Percentiles rank a stretch among this genome's conserved stretches.
Evolutionary conservation across 2,113 vertebrate genomes (phyloP).

Genomic region (Columbina picui): DNA sequence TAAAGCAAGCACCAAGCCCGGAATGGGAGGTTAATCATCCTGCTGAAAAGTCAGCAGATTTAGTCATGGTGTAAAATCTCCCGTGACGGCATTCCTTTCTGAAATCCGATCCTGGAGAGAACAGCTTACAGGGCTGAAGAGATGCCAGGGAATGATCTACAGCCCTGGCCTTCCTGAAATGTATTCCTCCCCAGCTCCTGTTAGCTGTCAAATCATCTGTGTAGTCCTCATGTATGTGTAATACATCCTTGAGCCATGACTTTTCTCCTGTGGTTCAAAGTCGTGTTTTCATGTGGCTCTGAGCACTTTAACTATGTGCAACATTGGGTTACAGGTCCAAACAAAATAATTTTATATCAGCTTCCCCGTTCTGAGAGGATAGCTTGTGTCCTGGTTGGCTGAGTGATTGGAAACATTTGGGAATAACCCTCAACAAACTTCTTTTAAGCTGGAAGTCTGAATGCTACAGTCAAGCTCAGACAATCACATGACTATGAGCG

Average conservation of each 20-base stretch:
- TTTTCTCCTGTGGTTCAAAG: constrained; percentile 31
- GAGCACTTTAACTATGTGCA: background rate
- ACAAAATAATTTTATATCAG: background rate
- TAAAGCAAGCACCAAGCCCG: background rate
- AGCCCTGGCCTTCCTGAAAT: background rate
- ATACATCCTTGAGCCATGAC: constrained; percentile 55
- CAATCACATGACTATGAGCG: background rate
- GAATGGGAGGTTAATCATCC: background rate
- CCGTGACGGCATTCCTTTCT: constrained; percentile 4
- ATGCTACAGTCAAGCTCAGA: background rate
- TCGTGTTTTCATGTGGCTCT: background rate
- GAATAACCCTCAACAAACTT: background rate
- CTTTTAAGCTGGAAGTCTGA: background rate
- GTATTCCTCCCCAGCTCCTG: constrained; percentile 31
- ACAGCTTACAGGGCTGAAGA: constrained; percentile 6
- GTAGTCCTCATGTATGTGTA: background rate
- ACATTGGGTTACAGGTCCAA: background rate
- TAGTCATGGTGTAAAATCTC: constrained; percentile 34
- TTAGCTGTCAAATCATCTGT: background rate
- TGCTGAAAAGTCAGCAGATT: constrained; percentile 39
- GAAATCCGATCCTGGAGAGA: background rate
- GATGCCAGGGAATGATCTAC: constrained; percentile 4
- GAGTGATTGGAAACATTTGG: background rate
- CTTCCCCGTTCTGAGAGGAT: background rate
- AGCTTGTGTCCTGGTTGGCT: background rate